phyloP scores from a whole-genome alignment of 2,113 vertebrate genomes.

The Boleophthalmus pectinirostris region DNA sequence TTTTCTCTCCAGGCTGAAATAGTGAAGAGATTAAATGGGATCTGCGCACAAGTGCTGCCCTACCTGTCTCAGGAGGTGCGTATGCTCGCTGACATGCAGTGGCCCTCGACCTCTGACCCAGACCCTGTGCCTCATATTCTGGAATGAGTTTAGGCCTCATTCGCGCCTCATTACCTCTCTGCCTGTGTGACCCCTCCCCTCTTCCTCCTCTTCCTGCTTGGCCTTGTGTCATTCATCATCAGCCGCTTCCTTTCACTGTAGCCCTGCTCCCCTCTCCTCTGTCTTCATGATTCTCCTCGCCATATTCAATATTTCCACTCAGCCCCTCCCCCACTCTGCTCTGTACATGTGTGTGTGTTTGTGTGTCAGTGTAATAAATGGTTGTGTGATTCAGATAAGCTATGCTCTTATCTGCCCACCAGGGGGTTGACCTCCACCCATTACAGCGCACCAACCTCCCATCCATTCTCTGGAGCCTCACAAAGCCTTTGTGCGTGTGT shows the following conservation, averaged over 20 bases:
- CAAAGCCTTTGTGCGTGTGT: slow-evolving; percentile 15
- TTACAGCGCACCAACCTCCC: slow-evolving; percentile 57
- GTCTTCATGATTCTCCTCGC: slow-evolving; percentile 19
- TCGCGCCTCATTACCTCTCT: slow-evolving; percentile 62
- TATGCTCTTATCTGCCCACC: slow-evolving; percentile 67
- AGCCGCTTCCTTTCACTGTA: slow-evolving; percentile 32
- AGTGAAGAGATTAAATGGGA: slow-evolving; percentile 96
- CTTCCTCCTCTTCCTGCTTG: slow-evolving; percentile 21
- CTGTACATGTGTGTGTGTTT: slow-evolving; percentile 31
- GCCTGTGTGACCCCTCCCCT: slow-evolving; percentile 55
- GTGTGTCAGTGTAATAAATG: slow-evolving; percentile 61
- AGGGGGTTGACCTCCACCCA: slow-evolving; percentile 69
- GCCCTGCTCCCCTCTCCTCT: slow-evolving; percentile 27
- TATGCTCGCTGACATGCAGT: slow-evolving; percentile 9
- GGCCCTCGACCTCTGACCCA: slow-evolving; percentile 58
- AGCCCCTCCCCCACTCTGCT: slow-evolving; percentile 14
- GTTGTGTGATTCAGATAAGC: slow-evolving; percentile 73
- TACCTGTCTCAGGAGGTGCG: slow-evolving; percentile 98
- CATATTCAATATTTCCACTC: slow-evolving; percentile 40
- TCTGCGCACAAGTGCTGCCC: slow-evolving; percentile 96
- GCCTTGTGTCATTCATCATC: slow-evolving; percentile 53
- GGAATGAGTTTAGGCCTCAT: slow-evolving; percentile 68
- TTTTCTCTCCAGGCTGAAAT: slow-evolving; percentile 88
- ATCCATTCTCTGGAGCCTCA: slow-evolving; percentile 58
- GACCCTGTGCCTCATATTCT: slow-evolving; percentile 52